phyloP scores from a whole-genome alignment of 1,140 invertebrate genomes.

The Maniola jurtina region DNA sequence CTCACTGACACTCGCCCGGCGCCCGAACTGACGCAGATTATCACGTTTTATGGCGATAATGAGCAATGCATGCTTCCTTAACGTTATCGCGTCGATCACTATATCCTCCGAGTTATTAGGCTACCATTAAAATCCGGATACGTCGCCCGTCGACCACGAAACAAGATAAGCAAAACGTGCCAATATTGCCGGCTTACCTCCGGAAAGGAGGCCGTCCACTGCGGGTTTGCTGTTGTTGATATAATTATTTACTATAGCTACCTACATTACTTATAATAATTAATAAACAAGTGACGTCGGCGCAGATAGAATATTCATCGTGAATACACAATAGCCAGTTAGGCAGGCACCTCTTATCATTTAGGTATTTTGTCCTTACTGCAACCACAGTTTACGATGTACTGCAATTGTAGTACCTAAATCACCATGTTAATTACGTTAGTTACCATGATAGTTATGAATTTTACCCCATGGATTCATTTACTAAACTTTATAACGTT shows the following conservation, averaged over 20 bases:
- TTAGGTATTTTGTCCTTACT: too few species aligned
- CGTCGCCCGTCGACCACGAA: constrained; percentile 26
- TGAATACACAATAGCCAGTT: constrained; percentile 16
- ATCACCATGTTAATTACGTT: too few species aligned
- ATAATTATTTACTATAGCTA: constrained; percentile 47
- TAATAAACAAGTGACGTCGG: constrained; percentile 46
- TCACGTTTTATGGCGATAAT: constrained; percentile 62
- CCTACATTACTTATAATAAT: constrained; percentile 55
- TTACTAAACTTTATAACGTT: too few species aligned
- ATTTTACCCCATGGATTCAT: too few species aligned
- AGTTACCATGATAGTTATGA: too few species aligned
- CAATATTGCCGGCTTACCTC: constrained; percentile 39
- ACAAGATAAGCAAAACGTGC: constrained; percentile 39
- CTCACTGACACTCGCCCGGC: constrained; percentile 51
- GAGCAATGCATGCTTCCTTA: constrained; percentile 62
- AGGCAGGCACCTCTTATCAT: too few species aligned
- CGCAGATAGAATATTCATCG: constrained; percentile 34
- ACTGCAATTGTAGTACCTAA: too few species aligned
- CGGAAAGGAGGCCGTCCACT: constrained; percentile 40
- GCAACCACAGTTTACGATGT: too few species aligned
- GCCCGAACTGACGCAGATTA: constrained; percentile 55
- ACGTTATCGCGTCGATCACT: constrained; percentile 42
- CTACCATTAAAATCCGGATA: constrained; percentile 42
- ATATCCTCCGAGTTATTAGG: constrained; percentile 42
- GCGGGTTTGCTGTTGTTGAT: constrained; percentile 34